Percentiles rank a stretch among this genome's conserved stretches.
Conservation (phyloP, 2,113 vertebrate genomes). For the Neolamprologus ventralis region DNA sequence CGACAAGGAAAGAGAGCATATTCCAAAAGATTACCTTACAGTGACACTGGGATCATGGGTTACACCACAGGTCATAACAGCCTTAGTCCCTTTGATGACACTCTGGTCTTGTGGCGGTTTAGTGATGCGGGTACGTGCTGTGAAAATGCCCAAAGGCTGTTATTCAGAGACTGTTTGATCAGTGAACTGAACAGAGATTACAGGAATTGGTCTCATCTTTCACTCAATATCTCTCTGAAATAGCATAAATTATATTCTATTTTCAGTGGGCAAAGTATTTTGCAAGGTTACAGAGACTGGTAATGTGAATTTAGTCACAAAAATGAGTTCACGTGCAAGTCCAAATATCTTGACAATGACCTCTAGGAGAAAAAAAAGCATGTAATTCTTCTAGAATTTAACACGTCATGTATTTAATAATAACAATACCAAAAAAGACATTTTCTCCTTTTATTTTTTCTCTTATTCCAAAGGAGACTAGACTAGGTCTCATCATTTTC, state of each 20-base stretch:
- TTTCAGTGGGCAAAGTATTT: background rate
- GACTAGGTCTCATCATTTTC: background rate
- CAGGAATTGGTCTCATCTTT: slow-evolving; percentile 7
- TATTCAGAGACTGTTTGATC: slow-evolving; percentile 14
- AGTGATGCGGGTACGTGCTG: slow-evolving; percentile 92
- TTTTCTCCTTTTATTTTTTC: background rate
- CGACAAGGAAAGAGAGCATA: background rate
- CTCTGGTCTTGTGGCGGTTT: slow-evolving; percentile 90
- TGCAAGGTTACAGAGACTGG: background rate
- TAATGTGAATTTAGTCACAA: background rate
- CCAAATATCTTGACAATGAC: background rate
- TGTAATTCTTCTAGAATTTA: background rate
- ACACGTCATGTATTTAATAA: background rate
- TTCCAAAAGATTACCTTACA: slow-evolving; percentile 71
- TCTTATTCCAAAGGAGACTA: background rate
- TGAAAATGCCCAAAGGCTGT: slow-evolving; percentile 1
- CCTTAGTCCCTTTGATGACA: slow-evolving; percentile 97
- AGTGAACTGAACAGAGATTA: background rate
- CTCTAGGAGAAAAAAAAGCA: background rate
- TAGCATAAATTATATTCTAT: background rate
- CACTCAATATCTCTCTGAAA: background rate
- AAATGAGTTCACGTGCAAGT: background rate
- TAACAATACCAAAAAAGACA: background rate
- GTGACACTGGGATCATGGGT: slow-evolving; percentile 89
- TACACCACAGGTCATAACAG: slow-evolving; percentile 89